These are phyloP conservation scores for Drosophila neotestacea DNA, from an alignment of 2,888 invertebrate species.

Conservation along the genomic window DNA sequence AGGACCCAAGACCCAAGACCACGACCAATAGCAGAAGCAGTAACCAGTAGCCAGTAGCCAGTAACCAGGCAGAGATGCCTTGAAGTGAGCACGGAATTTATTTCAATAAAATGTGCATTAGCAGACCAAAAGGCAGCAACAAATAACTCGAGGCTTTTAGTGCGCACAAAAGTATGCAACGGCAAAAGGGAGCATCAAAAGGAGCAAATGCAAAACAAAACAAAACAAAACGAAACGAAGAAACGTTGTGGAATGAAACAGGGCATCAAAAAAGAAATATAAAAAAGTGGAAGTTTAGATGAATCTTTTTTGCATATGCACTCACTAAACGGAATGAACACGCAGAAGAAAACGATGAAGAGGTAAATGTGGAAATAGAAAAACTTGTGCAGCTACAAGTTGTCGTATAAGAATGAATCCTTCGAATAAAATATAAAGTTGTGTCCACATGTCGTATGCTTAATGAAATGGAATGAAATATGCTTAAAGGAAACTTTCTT, in stretches of 20 bases:
- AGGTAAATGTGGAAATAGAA: not conserved
- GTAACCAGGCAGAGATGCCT: slow-evolving; percentile 37
- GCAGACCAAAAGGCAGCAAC: slow-evolving; percentile 70
- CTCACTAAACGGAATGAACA: not conserved
- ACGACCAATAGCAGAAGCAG: slow-evolving; percentile 23
- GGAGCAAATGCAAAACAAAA: slow-evolving; percentile 62
- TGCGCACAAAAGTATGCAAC: slow-evolving; percentile 59
- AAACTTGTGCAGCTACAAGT: too few relatives aligned
- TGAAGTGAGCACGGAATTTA: slow-evolving; percentile 75
- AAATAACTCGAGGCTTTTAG: slow-evolving; percentile 80
- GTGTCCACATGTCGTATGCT: too few relatives aligned
- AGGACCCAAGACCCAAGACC: slow-evolving; percentile 10
- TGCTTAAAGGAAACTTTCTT: too few relatives aligned
- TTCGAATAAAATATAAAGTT: too few relatives aligned
- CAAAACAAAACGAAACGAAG: not conserved
- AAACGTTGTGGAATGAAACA: slow-evolving; percentile 23
- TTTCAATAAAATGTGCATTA: slow-evolving; percentile 81
- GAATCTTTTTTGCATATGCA: not conserved
- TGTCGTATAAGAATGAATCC: too few relatives aligned
- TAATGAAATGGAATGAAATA: too few relatives aligned
- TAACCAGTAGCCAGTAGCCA: slow-evolving; percentile 8
- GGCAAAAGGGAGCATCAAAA: slow-evolving; percentile 1
- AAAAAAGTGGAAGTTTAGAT: not conserved
- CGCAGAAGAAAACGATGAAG: not conserved
- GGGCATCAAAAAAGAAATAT: not conserved